phyloP scores from a whole-genome alignment of 2,888 invertebrate genomes.

The Scotopteryx bipunctaria region DNA sequence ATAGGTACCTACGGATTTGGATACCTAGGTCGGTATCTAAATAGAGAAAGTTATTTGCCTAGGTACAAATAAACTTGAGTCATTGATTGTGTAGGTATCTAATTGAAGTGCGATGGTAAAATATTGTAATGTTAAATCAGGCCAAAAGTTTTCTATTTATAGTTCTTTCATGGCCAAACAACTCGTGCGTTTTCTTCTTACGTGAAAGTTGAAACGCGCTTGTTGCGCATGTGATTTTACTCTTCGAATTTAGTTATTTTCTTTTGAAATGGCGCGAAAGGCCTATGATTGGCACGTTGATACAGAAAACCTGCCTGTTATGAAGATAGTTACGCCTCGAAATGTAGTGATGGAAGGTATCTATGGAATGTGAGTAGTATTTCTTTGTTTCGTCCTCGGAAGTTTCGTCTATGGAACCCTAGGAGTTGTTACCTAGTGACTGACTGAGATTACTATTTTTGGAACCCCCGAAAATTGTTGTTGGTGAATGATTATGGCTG shows the following conservation, averaged over 20 bases:
- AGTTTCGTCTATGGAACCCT: too few relatives aligned
- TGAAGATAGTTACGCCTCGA: slow-evolving; percentile 66
- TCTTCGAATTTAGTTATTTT: background rate
- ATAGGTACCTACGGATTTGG: too few relatives aligned
- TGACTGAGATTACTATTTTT: too few relatives aligned
- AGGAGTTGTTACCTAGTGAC: too few relatives aligned
- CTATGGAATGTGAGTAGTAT: slow-evolving; percentile 66
- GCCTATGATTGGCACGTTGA: slow-evolving; percentile 63
- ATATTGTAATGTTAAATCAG: slow-evolving; percentile 5
- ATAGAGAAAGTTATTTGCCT: too few relatives aligned
- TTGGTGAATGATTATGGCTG: too few relatives aligned
- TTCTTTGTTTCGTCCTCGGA: background rate
- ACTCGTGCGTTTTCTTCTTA: slow-evolving; percentile 6
- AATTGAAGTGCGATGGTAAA: background rate
- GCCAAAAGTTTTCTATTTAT: slow-evolving; percentile 31
- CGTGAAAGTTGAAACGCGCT: background rate
- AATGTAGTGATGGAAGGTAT: slow-evolving; percentile 61
- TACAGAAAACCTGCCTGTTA: slow-evolving; percentile 65
- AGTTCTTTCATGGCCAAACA: slow-evolving; percentile 31
- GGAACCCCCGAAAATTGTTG: too few relatives aligned
- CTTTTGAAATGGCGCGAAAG: slow-evolving; percentile 50
- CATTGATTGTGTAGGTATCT: too few relatives aligned
- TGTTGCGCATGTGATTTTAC: slow-evolving; percentile 1
- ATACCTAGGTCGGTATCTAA: too few relatives aligned
- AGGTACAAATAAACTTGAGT: too few relatives aligned